These are phyloP conservation scores for Orchestes rusci DNA, from an alignment of 2,888 invertebrate genomes.

Conservation along the genomic window DNA sequence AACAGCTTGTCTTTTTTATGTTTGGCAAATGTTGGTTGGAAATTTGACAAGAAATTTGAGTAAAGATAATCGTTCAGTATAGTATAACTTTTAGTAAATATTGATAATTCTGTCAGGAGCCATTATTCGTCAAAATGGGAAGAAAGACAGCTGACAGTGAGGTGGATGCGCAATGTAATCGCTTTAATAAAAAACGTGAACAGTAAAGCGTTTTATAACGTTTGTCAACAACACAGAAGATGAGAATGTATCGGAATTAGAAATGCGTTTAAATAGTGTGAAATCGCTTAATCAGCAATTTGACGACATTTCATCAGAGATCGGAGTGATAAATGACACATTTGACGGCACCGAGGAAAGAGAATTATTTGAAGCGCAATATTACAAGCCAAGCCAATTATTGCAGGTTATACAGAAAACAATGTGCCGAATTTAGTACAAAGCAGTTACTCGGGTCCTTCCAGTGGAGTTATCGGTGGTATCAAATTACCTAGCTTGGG, in stretches of 20 bases:
- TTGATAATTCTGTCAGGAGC: no score
- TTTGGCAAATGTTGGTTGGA: no score
- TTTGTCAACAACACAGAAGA: neutral
- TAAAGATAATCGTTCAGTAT: no score
- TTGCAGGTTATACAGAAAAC: neutral
- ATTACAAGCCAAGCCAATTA: neutral
- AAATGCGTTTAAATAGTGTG: neutral
- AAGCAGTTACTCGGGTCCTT: neutral
- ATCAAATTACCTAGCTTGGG: constrained; percentile 4
- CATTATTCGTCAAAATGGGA: no score
- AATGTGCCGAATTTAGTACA: no score
- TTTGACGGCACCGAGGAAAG: neutral
- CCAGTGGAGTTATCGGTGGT: neutral
- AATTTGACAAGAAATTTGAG: no score
- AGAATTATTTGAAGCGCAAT: neutral
- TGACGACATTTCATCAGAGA: neutral
- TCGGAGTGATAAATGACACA: neutral
- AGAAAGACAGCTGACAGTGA: no score
- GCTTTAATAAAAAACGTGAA: no score
- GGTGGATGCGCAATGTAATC: no score
- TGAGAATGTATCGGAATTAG: neutral
- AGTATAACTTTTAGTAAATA: no score
- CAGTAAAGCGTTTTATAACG: no score
- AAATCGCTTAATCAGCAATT: neutral
- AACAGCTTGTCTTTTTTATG: no score